Base-by-base conservation (phyloP, 1,140 invertebrate species). In the Aleiodes sp. region DNA sequence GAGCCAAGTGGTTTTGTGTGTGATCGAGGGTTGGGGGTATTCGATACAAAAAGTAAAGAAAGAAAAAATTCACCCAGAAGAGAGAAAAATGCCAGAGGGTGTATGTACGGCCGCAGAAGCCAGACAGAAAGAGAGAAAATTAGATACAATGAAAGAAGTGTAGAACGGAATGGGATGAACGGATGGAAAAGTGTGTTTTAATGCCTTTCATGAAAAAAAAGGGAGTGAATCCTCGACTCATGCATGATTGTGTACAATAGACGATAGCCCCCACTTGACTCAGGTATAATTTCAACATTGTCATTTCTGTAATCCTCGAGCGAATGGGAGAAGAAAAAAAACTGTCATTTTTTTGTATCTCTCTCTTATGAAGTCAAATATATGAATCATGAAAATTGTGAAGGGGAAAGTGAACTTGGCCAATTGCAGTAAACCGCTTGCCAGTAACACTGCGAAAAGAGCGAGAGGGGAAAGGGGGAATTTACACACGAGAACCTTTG, bases 181-280 rank as follows among this genome's bases (percentile, higher is more conserved):
- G 69, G 37, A 56, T 67, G 61, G 72, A 70, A 74, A 79, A 79
- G 73, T 75, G 73, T 72, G 77, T 79, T 78, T 78, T 75, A 79
- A 80, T 78, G 73, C 66, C 73, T 35, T 59, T 67, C 56, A 10
- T 3, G 16, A 12, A 52, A n/a, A 21, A 46, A 43, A 52, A 66
- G 56, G 33, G 65, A 56, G 52, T 31, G 12, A 60, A 33, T 21
- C 56, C 19, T 28, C 43, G 29, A 57, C 19, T 33, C 37, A 56
- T 21, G 24, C 21, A 64, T 70, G 37, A 68, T 29, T 46, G 31
- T 35, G 7, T 9, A 57, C 41, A 1, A 12, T 57, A n/a, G 21
- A 65, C 24, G 33, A 77, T 73, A 80, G 28, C n/a, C n/a, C 73
- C 70, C 78, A 77, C 76, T 80, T 80, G 76, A 80, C 76, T 76